These are phyloP conservation scores for Bombyx mandarina DNA, from an alignment of 1,140 invertebrate genomes.

Conservation along the genomic window DNA sequence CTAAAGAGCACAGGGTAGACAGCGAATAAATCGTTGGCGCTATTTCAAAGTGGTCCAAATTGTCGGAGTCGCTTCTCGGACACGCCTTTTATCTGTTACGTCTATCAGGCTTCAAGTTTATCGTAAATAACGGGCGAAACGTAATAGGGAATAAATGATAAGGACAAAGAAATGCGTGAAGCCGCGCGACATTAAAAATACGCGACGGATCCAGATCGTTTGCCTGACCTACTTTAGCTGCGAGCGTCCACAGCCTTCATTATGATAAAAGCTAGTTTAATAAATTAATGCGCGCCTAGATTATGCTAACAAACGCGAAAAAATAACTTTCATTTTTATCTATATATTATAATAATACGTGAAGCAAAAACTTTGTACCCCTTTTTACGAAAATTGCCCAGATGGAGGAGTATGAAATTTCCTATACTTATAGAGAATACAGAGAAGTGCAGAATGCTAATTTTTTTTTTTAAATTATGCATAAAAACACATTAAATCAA, in stretches of 20 bases:
- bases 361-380: too few species aligned
- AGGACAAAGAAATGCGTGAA: slow-evolving; percentile 21
- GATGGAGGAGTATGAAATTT: too few species aligned
- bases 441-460: too few species aligned
- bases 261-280: slow-evolving; percentile 28
- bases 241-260: slow-evolving; percentile 17
- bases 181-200: slow-evolving; percentile 24
- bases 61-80: slow-evolving; percentile 39
- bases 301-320: not conserved
- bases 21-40: slow-evolving; percentile 58
- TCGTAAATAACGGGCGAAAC: slow-evolving; percentile 38
- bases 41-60: slow-evolving; percentile 60
- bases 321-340: too few species aligned
- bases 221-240: slow-evolving; percentile 21
- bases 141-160: slow-evolving; percentile 38
- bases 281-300: slow-evolving; percentile 13
- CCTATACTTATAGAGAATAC: too few species aligned
- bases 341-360: too few species aligned
- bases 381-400: too few species aligned
- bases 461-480: too few species aligned
- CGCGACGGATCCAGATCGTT: slow-evolving; percentile 15
- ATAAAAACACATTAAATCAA: too few species aligned
- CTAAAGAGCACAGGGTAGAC: slow-evolving; percentile 29
- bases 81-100: slow-evolving; percentile 67
- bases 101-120: slow-evolving; percentile 47